Base-by-base conservation (phyloP, 2,797 vertebrate species). In the Phrynocephalus guinanensis region DNA sequence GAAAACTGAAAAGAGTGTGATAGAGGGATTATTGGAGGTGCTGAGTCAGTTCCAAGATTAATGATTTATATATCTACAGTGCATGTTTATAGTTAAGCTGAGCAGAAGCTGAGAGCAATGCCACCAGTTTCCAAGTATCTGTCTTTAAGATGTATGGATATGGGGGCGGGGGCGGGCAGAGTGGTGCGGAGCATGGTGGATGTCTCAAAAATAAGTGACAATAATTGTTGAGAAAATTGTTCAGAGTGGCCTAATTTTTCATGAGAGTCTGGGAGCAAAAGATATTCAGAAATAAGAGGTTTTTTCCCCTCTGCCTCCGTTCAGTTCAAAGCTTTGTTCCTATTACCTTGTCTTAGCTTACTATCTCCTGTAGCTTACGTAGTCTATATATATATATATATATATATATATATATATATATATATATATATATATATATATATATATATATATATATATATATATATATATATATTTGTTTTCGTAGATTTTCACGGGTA, bases 41-140 rank as follows among this genome's bases (percentile, higher is more conserved):
- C 83, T 80, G 70, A 85, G 9, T 84, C 56, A 73, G 83, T 84
- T 79, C 44, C 44, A 60, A 88, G 68, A 73, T 22, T 67, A 88
- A 80, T 88, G 73, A 72, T 73, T 48, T 73, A 63, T 33, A 33
- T 26, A 52, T 24, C 70, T 66, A 67, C 60, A 28, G 26, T 33
- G n/a, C 38, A 30, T 11, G 18, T 78, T 81, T 70, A 60, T n/a
- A n/a, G 80, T 67, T 83, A 80, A 15, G 68, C 5, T 80, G 56
- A 66, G 38, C 52, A 73, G 73, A 56, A 84, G 38, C 78, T 9
- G 22, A 88, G n/a, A 48, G 38, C 24, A 26, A 56, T 6, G 24
- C 30, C 20, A 48, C 7, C 1, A 1, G 60, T 79, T 83, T 70
- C 73, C 33, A 83, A 60, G 79, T 50, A 10, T 16, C 22, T 50